Evolutionary conservation across 64 coral and sea anemone species (phyloP), one percentile per base, ranked within the genome.

Genomic region (Dendronephthya gigantea): DNA sequence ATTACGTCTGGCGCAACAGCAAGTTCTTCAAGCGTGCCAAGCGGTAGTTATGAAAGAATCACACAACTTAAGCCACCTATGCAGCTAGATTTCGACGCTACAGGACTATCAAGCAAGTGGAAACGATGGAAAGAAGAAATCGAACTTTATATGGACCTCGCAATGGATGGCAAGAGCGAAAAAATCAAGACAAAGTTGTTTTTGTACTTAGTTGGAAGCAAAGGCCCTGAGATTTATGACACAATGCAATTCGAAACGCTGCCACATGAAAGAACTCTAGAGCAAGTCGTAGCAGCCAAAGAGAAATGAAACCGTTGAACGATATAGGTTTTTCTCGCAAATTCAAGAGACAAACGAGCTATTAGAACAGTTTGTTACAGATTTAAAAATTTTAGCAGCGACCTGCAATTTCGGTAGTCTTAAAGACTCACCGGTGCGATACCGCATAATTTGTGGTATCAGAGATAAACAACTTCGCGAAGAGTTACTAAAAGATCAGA

Each of bases 351-450:
- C 55, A 22, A 23, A 23, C 55, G 19, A 22, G 1, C 0, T 23
- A 23, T 62, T 62, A 58, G 23, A 58, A 5, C 9, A 0, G 22
- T 62, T 86, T 39, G 68, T 87, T 34, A 87, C 84, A 11, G 68
- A 75, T 31, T 7, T 82, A 16, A 79, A 82, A 56, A 84, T 90
- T 37, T 39, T 90, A 34, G 83, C 83, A 3, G 35, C 41, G 6
- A 86, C 89, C 0, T 86, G 90, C 29, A 91, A 87, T 33, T 87
- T 83, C 41, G 76, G 85, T 0, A 49, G 19, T 4, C 72, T 82
- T 11, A 0, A 39, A 33, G 86, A 88, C 15, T 82, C 86, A 7
- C 17, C 82, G 0, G 7, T 88, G 14, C 35, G 48, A 35, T 69
- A 88, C 41, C 28, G 70, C 1, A 82, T 82, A 13, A 14, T 10